Conservation (phyloP, 1,140 invertebrate genomes). For the Musca domestica region DNA sequence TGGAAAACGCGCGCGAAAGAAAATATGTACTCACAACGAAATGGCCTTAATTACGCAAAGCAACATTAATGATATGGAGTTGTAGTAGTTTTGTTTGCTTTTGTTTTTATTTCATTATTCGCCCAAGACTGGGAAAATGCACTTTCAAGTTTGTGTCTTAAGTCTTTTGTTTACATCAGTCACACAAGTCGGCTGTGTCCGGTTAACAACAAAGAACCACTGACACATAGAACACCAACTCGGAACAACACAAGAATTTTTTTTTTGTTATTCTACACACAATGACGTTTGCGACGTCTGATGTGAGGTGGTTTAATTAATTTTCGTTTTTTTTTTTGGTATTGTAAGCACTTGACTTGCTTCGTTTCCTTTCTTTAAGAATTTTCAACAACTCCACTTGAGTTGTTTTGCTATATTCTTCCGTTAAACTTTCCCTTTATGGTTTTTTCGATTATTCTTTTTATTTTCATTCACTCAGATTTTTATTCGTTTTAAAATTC, state of each 20-base stretch:
- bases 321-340: too few species aligned
- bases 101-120: not conserved
- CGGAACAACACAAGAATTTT: too few species aligned
- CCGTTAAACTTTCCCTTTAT: slow-evolving; percentile 9
- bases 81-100: not conserved
- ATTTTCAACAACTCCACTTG: not conserved
- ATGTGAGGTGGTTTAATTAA: too few species aligned
- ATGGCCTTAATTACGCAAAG: too few species aligned
- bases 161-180: slow-evolving; percentile 18
- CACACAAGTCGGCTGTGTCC: not conserved
- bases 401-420: slow-evolving; percentile 5
- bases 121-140: not conserved
- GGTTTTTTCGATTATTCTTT: not conserved
- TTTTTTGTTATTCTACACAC: too few species aligned
- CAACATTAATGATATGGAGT: not conserved
- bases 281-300: too few species aligned
- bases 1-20: too few species aligned
- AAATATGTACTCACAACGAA: too few species aligned
- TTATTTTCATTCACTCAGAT: not conserved
- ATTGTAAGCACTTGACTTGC: not conserved
- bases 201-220: slow-evolving; percentile 8
- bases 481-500: not conserved
- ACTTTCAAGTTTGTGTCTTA: slow-evolving; percentile 12
- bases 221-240: not conserved
- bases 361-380: slow-evolving; percentile 29